Percentiles rank a stretch among this genome's conserved stretches.
Evolutionary conservation across 2,113 vertebrate species (phyloP).

Genomic region (Morphnarchus princeps): DNA sequence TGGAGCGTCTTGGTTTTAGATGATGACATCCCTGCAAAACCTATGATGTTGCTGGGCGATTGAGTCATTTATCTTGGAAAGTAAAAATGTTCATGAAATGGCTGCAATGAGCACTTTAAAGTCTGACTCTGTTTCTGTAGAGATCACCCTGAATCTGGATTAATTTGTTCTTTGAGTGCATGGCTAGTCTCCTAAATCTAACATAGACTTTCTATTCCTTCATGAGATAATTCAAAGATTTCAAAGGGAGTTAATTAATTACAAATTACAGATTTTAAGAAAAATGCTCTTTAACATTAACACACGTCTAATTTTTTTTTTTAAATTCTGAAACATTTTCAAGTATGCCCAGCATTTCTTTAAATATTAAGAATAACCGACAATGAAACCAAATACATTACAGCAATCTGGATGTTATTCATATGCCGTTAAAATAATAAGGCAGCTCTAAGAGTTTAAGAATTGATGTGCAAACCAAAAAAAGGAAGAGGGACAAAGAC

Average conservation of each 20-base stretch:
- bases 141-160: neutral
- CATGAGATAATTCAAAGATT: neutral
- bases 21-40: neutral
- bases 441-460: neutral
- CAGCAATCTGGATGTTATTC: neutral
- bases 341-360: neutral
- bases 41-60: neutral
- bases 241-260: neutral
- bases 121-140: neutral
- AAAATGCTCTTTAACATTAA: neutral
- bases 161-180: neutral
- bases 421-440: neutral
- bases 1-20: neutral
- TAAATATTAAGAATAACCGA: neutral
- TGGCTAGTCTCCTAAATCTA: neutral
- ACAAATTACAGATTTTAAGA: neutral
- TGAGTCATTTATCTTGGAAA: neutral
- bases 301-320: neutral
- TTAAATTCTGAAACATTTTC: neutral
- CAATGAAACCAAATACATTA: neutral
- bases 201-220: neutral
- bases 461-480: neutral
- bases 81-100: neutral
- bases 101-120: neutral
- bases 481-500: neutral